Evolutionary conservation across 2,797 vertebrate genomes (phyloP).

Genomic region (Xenentodon cancila): DNA sequence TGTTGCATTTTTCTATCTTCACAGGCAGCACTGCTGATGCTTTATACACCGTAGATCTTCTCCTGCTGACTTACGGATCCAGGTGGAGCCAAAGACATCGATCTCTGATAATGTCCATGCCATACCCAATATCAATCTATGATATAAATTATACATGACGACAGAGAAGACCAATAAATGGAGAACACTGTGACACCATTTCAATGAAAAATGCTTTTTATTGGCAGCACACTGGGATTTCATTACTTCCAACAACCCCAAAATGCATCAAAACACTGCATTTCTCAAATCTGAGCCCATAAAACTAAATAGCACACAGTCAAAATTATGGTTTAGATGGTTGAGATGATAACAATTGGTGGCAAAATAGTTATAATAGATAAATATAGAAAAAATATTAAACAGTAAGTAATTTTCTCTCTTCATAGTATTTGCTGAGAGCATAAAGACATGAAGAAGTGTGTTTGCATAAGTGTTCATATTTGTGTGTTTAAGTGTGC

Average conservation of each 20-base stretch:
- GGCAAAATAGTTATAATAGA: no score
- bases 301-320: conserved; percentile 42
- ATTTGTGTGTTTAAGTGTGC: conserved; percentile 2
- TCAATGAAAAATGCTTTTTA: conserved; percentile 46
- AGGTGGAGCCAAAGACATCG: conserved; percentile 52
- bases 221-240: conserved; percentile 58
- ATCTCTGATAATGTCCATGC: conserved; percentile 54
- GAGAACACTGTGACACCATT: conserved; percentile 44
- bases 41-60: conserved; percentile 27
- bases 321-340: conserved; percentile 19
- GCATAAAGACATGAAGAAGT: background rate
- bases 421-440: background rate
- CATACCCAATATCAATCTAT: conserved; percentile 27
- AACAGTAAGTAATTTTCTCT: background rate
- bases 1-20: conserved; percentile 20
- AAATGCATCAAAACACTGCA: conserved; percentile 40
- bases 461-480: conserved; percentile 8
- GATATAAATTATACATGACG: conserved; percentile 46
- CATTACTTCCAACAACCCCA: conserved; percentile 50
- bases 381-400: no score
- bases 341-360: conserved; percentile 20
- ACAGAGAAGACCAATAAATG: conserved; percentile 60
- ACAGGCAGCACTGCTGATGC: conserved; percentile 6
- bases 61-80: conserved; percentile 48
- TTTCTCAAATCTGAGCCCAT: conserved; percentile 45